Conservation (phyloP, 2,113 vertebrate species). For the Sphaerodactylus townsendi region DNA sequence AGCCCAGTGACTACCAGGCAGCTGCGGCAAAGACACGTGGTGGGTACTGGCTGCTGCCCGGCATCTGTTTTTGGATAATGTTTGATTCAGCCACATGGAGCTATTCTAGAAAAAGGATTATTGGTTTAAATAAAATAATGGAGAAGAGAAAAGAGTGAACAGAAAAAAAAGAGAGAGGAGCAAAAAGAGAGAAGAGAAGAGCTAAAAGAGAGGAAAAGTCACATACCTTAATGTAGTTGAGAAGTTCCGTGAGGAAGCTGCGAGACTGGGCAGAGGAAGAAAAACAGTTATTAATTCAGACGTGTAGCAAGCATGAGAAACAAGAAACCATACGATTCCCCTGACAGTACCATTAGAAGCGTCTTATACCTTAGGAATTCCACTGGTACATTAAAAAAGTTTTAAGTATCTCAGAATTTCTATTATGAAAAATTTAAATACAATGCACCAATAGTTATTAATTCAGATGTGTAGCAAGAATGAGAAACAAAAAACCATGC, state of each 20-base stretch:
- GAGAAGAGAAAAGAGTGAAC: background rate
- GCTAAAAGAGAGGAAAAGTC: background rate
- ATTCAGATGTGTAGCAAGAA: no score
- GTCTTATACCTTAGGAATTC: no score
- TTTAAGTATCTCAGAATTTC: no score
- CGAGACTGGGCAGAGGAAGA: conserved; percentile 78
- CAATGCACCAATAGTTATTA: no score
- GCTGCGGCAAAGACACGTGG: no score
- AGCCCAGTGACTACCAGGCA: background rate
- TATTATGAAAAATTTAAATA: no score
- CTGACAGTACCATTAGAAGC: no score
- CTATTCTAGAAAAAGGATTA: background rate
- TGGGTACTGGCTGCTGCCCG: no score
- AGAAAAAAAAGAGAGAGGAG: background rate
- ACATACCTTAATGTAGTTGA: conserved; percentile 89
- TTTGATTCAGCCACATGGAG: background rate
- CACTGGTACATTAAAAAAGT: no score
- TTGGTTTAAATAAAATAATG: background rate
- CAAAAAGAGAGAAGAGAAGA: background rate
- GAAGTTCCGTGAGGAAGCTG: conserved; percentile 90
- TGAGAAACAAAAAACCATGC: no score
- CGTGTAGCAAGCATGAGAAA: background rate
- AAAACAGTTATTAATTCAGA: conserved; percentile 42
- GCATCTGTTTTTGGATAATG: background rate
- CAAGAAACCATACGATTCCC: background rate